Conservation (phyloP, 2,113 vertebrate genomes). For the Caranx ignobilis region DNA sequence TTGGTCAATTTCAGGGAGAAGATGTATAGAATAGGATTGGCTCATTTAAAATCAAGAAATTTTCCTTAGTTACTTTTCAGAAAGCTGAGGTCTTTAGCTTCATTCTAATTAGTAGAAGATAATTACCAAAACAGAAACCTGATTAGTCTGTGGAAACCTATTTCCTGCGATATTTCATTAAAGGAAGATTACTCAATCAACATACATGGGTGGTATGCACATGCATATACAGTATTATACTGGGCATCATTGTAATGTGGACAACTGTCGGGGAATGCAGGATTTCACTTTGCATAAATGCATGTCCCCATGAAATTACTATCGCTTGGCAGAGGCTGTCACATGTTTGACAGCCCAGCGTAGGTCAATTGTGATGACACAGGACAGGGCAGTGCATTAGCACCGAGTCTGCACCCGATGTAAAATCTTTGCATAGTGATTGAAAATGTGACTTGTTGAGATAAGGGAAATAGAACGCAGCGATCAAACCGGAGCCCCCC, state of each 20-base stretch:
- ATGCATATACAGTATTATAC: constrained; percentile 13
- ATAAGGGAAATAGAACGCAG: constrained; percentile 73
- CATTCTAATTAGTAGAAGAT: constrained; percentile 84
- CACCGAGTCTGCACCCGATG: constrained; percentile 41
- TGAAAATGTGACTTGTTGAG: constrained; percentile 80
- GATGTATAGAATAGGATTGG: constrained; percentile 55
- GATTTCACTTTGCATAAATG: constrained; percentile 60
- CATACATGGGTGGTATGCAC: constrained; percentile 36
- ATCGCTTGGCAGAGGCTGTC: constrained; percentile 37
- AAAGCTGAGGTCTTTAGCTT: constrained; percentile 83
- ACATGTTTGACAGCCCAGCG: constrained; percentile 54
- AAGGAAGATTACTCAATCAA: constrained; percentile 75
- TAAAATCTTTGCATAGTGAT: constrained; percentile 75
- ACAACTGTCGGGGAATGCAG: constrained; percentile 44
- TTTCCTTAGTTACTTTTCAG: constrained; percentile 85
- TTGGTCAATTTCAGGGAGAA: constrained; percentile 52
- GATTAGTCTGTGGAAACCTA: constrained; percentile 82
- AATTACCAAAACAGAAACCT: constrained; percentile 85
- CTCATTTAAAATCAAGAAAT: constrained; percentile 72
- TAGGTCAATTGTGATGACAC: constrained; percentile 63
- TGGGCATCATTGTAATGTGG: constrained; percentile 36
- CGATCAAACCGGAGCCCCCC: constrained; percentile 65
- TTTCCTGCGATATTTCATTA: constrained; percentile 80
- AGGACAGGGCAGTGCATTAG: constrained; percentile 64
- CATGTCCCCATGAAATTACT: constrained; percentile 63